Evolutionary conservation across 1,140 invertebrate species (phyloP).

Genomic region (Heliconius melpomene): DNA sequence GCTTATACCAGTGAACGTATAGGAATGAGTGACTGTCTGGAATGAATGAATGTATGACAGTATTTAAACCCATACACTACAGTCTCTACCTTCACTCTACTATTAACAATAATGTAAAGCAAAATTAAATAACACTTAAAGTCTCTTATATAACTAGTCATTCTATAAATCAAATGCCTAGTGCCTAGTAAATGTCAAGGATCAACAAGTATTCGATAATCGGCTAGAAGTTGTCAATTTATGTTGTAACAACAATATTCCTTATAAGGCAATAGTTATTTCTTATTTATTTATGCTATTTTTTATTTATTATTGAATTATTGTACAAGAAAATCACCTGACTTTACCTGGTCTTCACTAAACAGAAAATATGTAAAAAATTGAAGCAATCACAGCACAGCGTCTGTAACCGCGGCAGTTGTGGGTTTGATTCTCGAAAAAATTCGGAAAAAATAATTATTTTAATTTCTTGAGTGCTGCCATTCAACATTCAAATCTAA

Average conservation of each 20-base stretch:
- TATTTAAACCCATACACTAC: too few species aligned
- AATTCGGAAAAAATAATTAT: background rate
- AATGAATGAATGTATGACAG: too few species aligned
- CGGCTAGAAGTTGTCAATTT: background rate
- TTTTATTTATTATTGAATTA: too few species aligned
- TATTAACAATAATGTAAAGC: too few species aligned
- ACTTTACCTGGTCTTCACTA: background rate
- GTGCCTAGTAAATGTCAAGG: background rate
- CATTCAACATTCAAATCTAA: too few species aligned
- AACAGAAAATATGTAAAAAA: too few species aligned
- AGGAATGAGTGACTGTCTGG: too few species aligned
- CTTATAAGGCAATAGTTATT: background rate
- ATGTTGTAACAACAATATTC: background rate
- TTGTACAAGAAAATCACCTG: too few species aligned
- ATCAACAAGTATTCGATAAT: constrained; percentile 4
- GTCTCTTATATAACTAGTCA: background rate
- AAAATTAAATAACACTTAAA: background rate
- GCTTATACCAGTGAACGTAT: too few species aligned
- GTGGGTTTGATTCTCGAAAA: background rate
- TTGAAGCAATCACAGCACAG: too few species aligned
- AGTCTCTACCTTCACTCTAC: too few species aligned
- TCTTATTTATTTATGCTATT: background rate
- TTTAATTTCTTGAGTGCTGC: background rate
- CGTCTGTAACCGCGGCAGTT: background rate
- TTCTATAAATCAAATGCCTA: background rate